Conservation (phyloP, 2,888 invertebrate species). For the Agapostemon virescens region DNA sequence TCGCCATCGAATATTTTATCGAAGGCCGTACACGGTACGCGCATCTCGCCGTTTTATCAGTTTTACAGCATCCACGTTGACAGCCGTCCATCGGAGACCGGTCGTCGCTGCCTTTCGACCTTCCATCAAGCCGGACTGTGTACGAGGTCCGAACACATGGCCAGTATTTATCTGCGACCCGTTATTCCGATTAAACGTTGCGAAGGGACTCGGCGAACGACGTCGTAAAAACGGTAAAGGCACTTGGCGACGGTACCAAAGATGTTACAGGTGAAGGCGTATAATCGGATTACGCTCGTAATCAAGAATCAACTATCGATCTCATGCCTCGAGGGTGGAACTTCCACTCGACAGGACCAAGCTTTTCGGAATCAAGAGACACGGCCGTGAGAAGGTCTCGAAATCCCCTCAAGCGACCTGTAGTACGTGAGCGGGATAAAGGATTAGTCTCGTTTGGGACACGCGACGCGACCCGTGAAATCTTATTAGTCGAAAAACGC, state of each 20-base stretch:
- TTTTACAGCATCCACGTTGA: constrained; percentile 1
- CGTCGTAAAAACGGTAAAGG: constrained; percentile 6
- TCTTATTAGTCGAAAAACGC: constrained; percentile 60
- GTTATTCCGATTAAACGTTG: neutral
- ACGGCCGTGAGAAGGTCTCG: constrained; percentile 26
- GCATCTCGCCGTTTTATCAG: neutral
- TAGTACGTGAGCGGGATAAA: constrained; percentile 61
- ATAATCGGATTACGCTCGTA: constrained; percentile 44
- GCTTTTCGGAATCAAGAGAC: constrained; percentile 32
- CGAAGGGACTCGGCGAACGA: neutral
- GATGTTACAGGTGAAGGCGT: constrained; percentile 27
- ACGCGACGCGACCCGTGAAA: constrained; percentile 45
- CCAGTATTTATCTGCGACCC: neutral
- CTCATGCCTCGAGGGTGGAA: neutral
- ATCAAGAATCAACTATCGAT: constrained; percentile 50
- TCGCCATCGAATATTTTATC: constrained; percentile 8
- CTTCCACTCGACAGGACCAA: constrained; percentile 37
- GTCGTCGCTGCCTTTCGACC: neutral
- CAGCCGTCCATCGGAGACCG: neutral
- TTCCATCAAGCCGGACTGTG: neutral
- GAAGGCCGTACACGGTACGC: neutral
- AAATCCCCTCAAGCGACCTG: constrained; percentile 53
- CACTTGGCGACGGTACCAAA: constrained; percentile 14
- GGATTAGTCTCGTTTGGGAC: constrained; percentile 56
- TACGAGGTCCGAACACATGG: neutral